Conservation (phyloP, 2,797 vertebrate genomes). For the Melanotaenia trifasciata region DNA sequence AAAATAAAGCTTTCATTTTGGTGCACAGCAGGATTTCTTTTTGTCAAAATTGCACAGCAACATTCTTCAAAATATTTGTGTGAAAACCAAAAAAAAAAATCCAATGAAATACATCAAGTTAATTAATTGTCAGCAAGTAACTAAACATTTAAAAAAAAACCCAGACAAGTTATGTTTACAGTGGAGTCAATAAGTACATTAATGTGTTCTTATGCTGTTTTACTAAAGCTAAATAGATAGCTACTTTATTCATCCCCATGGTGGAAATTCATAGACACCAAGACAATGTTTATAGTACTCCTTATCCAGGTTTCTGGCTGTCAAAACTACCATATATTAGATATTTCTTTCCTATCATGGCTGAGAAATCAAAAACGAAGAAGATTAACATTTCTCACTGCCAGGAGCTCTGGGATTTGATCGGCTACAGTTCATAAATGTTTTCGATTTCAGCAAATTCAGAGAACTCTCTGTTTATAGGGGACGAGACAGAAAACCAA, state of each 20-base stretch:
- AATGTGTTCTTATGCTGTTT: not conserved
- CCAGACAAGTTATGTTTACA: not conserved
- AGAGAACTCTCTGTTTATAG: not conserved
- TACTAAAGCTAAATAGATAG: not conserved
- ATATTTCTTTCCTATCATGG: not conserved
- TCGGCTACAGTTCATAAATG: not conserved
- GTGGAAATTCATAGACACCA: no score
- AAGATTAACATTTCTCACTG: not conserved
- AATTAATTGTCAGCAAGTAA: no score
- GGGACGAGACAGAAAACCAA: not conserved
- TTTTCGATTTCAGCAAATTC: not conserved
- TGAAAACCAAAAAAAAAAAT: not conserved
- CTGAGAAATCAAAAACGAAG: not conserved
- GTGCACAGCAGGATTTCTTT: not conserved
- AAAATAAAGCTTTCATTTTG: not conserved
- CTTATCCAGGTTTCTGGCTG: no score
- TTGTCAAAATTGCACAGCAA: not conserved
- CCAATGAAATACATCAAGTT: no score
- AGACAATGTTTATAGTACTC: no score
- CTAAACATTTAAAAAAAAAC: not conserved
- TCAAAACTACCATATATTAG: not conserved
- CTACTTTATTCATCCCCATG: no score
- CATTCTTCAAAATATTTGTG: slow-evolving; percentile 4
- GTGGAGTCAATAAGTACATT: not conserved
- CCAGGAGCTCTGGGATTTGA: not conserved